These are phyloP conservation scores for Acanthurus lineatus DNA, from an alignment of 2,797 vertebrate genomes.

Conservation along the genomic window DNA sequence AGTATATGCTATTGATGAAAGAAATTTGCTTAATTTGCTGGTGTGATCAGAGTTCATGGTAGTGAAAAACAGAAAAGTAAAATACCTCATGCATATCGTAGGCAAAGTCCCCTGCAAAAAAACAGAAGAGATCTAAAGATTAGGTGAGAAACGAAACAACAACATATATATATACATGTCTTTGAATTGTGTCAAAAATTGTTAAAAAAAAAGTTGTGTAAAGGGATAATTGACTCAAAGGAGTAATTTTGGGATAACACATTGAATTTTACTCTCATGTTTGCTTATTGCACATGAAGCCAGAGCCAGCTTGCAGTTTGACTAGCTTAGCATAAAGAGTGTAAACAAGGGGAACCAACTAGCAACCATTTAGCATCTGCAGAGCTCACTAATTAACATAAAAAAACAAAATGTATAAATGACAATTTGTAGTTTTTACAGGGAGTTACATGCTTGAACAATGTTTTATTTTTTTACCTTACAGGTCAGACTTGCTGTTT, in stretches of 20 bases:
- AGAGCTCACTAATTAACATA: not conserved
- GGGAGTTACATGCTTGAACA: not conserved
- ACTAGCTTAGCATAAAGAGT: slow-evolving; percentile 1
- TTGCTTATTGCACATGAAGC: not conserved
- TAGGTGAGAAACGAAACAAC: not conserved
- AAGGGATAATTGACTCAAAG: not conserved
- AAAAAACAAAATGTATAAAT: not conserved
- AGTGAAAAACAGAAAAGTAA: slow-evolving; percentile 36
- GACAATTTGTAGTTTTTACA: not conserved
- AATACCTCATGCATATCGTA: slow-evolving; percentile 91
- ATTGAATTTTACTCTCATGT: not conserved
- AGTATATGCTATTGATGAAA: slow-evolving; percentile 49
- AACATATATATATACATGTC: not conserved
- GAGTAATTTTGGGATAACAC: not conserved
- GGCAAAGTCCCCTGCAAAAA: slow-evolving; percentile 91
- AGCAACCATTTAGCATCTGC: not conserved
- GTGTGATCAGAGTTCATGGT: slow-evolving; percentile 24
- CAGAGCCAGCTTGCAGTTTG: not conserved
- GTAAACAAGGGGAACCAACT: not conserved
- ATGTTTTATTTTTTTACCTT: not conserved
- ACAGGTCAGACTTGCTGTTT: not conserved
- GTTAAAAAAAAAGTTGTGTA: not conserved
- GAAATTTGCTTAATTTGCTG: slow-evolving; percentile 22
- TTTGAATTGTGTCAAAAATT: not conserved
- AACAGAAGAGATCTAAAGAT: slow-evolving; percentile 43